Base-by-base conservation (phyloP, 2,113 vertebrate species). In the Sebastes fasciatus region DNA sequence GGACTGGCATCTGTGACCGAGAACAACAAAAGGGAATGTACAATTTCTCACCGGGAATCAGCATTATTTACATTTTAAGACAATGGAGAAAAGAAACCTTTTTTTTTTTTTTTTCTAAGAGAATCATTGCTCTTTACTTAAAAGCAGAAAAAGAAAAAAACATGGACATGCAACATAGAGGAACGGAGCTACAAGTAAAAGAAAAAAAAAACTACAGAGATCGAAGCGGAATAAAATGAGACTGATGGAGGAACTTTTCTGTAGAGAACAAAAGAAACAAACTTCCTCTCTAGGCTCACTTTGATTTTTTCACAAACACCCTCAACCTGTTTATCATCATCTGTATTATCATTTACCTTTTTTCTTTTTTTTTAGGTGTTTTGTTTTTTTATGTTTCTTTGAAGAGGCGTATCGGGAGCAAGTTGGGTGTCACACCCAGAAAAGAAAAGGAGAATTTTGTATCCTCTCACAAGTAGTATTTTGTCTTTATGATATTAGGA, bases 11-110 rank as follows among this genome's bases (percentile, higher is more conserved):
- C 80, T 68, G 51, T 62, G 62, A 79, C 54, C 13, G 60, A 91
- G 64, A 84, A 81, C 86, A 90, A 83, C 86, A 86, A 83, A 91
- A 90, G 89, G 91, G 95, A 94, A 93, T 93, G 93, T 94, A 94
- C 80, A 86, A 89, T 93, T 93, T 91, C 83, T 94, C 75, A 68
- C 83, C 64, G 46, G 77, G 77, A 92, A 88, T 91, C 87, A 63
- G 88, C 86, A 85, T 90, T 79, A 89, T 90, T 91, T 91, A 91
- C 92, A 88, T 88, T 84, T 85, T 83, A 87, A 83, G 80, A 94
- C 86, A 74, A 85, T 61, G 80, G 74, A 77, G 77, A 72, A 77
- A 79, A 85, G 74, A 84, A 79, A 70, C 45, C 40, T 62, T 58
- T 67, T 55, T 71, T 72, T 46, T 26, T 49, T 81, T 64, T 71